Base-by-base conservation (phyloP, 2,113 vertebrate genomes). In the Elaphurus davidianus region DNA sequence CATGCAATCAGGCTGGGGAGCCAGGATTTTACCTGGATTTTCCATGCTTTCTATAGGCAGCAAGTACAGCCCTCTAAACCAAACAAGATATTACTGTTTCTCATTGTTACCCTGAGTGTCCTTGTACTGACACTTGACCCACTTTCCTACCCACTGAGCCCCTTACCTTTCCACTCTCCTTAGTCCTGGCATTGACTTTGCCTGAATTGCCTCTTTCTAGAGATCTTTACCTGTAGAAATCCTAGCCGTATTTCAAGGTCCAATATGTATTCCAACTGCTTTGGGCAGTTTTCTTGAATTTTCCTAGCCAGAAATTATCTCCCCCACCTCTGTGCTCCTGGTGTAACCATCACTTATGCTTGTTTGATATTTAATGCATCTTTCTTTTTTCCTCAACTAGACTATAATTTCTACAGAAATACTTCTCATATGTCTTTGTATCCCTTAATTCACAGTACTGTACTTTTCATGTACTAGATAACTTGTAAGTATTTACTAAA, bases 221-320 rank as follows among this genome's bases (percentile, higher is more conserved):
- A 95, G 52, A n/a, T 55, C 79, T 95, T 96, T 95, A 78, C 86
- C 60, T 95, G 0, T 55, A 95, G 57, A 94, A 94, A 86, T 81
- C 25, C n/a, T 92, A 67, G 67, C 54, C 50, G 10, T 76, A 71
- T 87, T 87, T 74, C 45, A 90, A 90, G 45, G 54, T 86, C 16
- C 50, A 79, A 1, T 90, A 36, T 27, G 17, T 92, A 27, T 71
- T 93, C 84, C 36, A 50, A 0, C 27, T 82, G 45, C 33, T 82
- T 30, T 21, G 2, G 45, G 86, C 21, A 90, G 28, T 81, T 23
- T 95, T 82, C 82, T 52, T 82, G 33, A 96, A 71, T 79, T 86
- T 45, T 90, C n/a, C 33, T 62, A 82, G 25, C 30, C 79, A 74
- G 60, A 86, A 81, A 92, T 88, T 64, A 27, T 89, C 79, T 90